These are phyloP conservation scores for Thamnophis sirtalis DNA, from an alignment of 2,113 vertebrate genomes.

Conservation along the genomic window DNA sequence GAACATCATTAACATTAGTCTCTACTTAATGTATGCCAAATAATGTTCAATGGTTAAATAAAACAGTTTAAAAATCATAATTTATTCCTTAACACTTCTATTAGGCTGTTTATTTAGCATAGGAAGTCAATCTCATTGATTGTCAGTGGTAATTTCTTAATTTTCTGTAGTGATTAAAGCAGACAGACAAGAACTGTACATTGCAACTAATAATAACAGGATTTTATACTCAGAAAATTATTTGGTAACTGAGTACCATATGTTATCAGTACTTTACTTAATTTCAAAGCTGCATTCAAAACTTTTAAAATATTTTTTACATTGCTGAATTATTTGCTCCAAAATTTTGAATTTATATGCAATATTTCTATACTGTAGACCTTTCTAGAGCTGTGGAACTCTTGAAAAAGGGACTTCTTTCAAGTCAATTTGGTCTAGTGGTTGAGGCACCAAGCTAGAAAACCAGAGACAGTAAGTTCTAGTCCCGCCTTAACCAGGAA, in stretches of 20 bases:
- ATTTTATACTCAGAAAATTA: not conserved
- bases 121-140: not conserved
- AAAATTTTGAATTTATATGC: not conserved
- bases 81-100: not conserved
- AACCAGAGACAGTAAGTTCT: not conserved
- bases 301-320: not conserved
- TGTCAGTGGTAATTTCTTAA: not conserved
- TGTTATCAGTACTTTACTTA: not conserved
- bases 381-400: not conserved
- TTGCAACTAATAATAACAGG: not conserved
- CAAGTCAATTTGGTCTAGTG: not conserved
- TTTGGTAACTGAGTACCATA: not conserved
- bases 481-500: not conserved
- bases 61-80: not conserved
- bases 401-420: not conserved
- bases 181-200: not conserved
- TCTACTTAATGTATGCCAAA: not conserved
- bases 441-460: not conserved
- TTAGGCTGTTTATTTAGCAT: accelerated
- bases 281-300: not conserved
- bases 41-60: not conserved
- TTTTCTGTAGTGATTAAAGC: not conserved
- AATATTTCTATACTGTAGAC: not conserved
- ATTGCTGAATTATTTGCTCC: not conserved
- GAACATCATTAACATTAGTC: not conserved